A percentile compares a stretch with the other conserved stretches of the same genome.
Evolutionary conservation across 2,113 vertebrate species (phyloP).

Genomic region (Calyptomena viridis): DNA sequence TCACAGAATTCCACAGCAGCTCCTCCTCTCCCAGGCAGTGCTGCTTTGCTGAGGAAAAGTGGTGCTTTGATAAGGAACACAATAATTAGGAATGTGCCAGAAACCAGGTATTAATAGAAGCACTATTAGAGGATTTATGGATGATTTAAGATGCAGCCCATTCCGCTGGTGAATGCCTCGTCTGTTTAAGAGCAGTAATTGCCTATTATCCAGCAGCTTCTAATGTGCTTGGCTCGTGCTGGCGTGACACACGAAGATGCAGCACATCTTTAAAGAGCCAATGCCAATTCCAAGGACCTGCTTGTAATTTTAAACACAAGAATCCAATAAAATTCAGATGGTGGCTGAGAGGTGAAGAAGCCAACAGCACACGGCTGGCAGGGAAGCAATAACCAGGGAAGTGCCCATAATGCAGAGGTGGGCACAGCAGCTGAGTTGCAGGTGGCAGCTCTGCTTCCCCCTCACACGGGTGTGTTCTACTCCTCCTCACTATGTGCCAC

Average conservation of each 20-base stretch:
- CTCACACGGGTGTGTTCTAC: background rate
- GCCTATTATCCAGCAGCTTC: conserved; percentile 64
- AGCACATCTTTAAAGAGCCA: conserved; percentile 40
- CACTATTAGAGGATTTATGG: conserved; percentile 57
- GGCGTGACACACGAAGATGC: conserved; percentile 22
- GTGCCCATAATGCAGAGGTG: background rate
- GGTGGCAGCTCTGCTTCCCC: background rate
- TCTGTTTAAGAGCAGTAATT: conserved; percentile 70
- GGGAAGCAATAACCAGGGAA: background rate
- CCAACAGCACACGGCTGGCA: fast-evolving
- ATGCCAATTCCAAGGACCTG: conserved; percentile 31
- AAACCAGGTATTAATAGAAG: conserved; percentile 67
- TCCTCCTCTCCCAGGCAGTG: background rate
- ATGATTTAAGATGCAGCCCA: conserved; percentile 59
- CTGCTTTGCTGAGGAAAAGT: background rate
- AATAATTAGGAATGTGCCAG: conserved; percentile 60
- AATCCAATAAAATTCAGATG: conserved; percentile 2
- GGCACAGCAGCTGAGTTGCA: background rate
- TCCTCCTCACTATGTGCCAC: background rate
- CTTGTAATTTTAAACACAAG: conserved; percentile 31
- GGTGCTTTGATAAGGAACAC: conserved; percentile 13
- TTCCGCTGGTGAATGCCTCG: conserved; percentile 31
- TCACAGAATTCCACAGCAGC: fast-evolving
- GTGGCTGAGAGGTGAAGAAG: background rate
- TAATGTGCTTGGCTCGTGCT: conserved; percentile 60